Conservation (phyloP, 2,888 invertebrate genomes). For the Holacanthella duospinosa region DNA sequence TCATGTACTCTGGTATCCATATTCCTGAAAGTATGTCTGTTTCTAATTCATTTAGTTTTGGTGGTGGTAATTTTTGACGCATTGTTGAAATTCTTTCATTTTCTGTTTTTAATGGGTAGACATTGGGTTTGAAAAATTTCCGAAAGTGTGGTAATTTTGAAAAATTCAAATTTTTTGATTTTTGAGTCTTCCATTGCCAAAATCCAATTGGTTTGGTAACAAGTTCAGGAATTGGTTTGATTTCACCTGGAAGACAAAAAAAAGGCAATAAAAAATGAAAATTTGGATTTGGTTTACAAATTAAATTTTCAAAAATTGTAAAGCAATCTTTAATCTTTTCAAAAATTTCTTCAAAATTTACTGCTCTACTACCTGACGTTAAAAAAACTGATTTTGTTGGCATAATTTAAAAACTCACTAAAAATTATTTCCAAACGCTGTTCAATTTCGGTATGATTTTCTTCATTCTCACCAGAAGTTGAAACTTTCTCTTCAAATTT, state of each 20-base stretch:
- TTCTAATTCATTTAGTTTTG: slow-evolving; percentile 13
- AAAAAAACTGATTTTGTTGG: too few relatives aligned
- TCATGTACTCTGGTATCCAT: slow-evolving; percentile 32
- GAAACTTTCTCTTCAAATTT: neutral
- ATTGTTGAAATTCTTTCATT: neutral
- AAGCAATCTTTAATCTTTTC: too few relatives aligned
- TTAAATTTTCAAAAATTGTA: too few relatives aligned
- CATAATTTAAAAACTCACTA: too few relatives aligned
- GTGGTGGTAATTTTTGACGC: neutral
- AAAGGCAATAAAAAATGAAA: too few relatives aligned
- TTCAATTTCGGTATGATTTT: neutral
- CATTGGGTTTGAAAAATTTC: neutral
- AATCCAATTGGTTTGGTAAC: neutral
- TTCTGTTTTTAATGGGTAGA: neutral
- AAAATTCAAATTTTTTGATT: neutral
- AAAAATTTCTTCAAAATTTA: too few relatives aligned
- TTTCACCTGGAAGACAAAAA: too few relatives aligned
- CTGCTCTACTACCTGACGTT: too few relatives aligned
- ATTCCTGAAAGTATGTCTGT: slow-evolving; percentile 32
- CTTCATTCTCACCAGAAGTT: neutral
- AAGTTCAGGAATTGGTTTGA: neutral
- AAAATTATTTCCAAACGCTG: neutral
- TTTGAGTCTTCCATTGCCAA: neutral
- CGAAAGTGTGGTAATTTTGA: neutral
- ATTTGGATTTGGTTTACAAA: too few relatives aligned